Evolutionary conservation across 2,888 invertebrate species (phyloP).

Genomic region (Tuta absoluta): DNA sequence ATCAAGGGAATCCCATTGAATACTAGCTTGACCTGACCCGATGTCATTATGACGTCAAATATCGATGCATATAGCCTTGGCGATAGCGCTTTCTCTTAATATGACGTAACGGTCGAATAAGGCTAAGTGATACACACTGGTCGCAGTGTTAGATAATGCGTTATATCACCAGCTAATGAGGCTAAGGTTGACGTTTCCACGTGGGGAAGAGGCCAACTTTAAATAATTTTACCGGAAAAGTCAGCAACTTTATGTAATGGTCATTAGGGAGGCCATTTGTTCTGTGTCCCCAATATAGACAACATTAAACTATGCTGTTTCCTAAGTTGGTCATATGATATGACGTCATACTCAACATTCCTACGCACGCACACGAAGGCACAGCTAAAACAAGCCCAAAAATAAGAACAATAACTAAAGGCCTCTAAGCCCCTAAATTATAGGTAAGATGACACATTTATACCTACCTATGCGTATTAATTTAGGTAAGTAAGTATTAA

Average conservation of each 20-base stretch:
- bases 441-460: too few relatives aligned
- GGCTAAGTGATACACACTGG: slow-evolving; percentile 39
- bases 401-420: too few relatives aligned
- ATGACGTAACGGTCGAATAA: slow-evolving; percentile 52
- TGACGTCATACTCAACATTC: too few relatives aligned
- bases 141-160: slow-evolving; percentile 53
- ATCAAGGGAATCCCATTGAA: background rate
- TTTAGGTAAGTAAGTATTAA: background rate
- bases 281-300: background rate
- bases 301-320: background rate
- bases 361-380: too few relatives aligned
- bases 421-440: too few relatives aligned
- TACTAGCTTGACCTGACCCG: background rate
- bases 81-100: slow-evolving; percentile 48
- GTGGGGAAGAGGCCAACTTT: slow-evolving; percentile 27
- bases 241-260: slow-evolving; percentile 5
- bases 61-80: background rate
- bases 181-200: slow-evolving; percentile 65
- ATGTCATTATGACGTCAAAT: slow-evolving; percentile 3
- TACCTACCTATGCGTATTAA: too few relatives aligned
- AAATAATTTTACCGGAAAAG: slow-evolving; percentile 3
- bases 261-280: background rate
- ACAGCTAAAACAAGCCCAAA: too few relatives aligned
- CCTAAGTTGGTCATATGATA: background rate
- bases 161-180: slow-evolving; percentile 63